Evolutionary conservation across 1,140 invertebrate genomes (phyloP).

Genomic region (Bombus haemorrhoidalis): DNA sequence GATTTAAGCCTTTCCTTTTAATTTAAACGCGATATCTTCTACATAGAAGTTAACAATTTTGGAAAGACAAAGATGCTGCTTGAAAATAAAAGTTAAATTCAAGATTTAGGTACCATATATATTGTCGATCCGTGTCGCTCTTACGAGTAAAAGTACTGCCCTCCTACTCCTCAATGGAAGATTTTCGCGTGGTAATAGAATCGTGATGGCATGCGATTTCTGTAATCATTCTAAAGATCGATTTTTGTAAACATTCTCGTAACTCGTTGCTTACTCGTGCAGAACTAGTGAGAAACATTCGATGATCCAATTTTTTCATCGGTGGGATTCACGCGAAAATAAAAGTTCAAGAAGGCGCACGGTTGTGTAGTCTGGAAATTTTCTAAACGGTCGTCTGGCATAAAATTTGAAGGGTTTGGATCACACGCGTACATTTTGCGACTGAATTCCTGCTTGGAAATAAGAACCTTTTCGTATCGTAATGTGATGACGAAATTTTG

Average conservation of each 20-base stretch:
- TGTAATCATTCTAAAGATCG: neutral
- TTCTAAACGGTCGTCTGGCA: neutral
- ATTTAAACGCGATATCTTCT: no score
- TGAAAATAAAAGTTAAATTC: neutral
- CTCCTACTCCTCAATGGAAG: neutral
- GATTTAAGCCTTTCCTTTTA: no score
- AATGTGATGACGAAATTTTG: no score
- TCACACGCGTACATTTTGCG: neutral
- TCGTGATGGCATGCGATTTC: neutral
- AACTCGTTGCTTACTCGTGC: neutral
- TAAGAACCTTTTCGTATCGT: neutral
- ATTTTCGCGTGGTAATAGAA: neutral
- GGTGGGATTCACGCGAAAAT: neutral
- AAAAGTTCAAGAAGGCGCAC: neutral
- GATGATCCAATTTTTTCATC: neutral
- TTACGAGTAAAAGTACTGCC: neutral
- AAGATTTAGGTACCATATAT: neutral
- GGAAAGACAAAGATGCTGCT: no score
- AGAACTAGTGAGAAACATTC: neutral
- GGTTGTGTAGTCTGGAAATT: neutral
- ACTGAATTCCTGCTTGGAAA: rapidly evolving
- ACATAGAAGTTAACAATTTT: neutral
- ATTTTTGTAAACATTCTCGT: neutral
- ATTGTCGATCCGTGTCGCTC: no score
- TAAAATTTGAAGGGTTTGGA: no score